Base-by-base conservation (phyloP, 2,113 vertebrate species). In the Typhlomys cinereus region DNA sequence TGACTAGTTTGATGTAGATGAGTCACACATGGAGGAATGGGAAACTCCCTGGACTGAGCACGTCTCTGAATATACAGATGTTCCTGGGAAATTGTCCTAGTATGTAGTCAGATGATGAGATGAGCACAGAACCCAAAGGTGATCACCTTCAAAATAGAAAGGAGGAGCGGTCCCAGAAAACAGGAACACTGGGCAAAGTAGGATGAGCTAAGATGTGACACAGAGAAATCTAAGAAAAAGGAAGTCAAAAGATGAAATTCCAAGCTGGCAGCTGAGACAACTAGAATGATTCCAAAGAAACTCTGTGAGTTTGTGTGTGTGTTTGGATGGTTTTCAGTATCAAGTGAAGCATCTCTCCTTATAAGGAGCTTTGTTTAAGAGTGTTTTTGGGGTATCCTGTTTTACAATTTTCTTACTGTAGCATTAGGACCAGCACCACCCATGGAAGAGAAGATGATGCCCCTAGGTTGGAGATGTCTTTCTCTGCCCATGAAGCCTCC, bases 1-100 rank as follows among this genome's bases (percentile, higher is more conserved):
- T 69, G 57, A 82, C 88, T 93, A 44, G 23, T 89, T 85, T 92
- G 87, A 90, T 18, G 13, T 67, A 78, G 23, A 25, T 85, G 44
- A 70, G 25, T 94, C 75, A 57, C 61, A 61, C 41, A 15, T 54
- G 39, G 57, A 64, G 12, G 62, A 79, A 94, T 39, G 85, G n/a
- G 12, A 90, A 79, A 59, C 67, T 83, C 74, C 76, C 76, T 64
- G 5, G 23, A 12, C 23, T 54, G 69, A 62, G 57, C 71, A 61
- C 17, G 50, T 78, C 67, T 91, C 48, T 4, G 36, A 73, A 46
- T 41, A 39, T 14, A 78, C 41, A 80, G 71, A 46, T 91, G 62
- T 62, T 78, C 73, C 46, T 93, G 82, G 74, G 36, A 88, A 21
- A 23, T 36, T 92, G 70, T 41, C n/a, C 50, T 90, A 9, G 11